Percentiles rank a stretch among this genome's conserved stretches.
phyloP scores from a whole-genome alignment of 64 coral and sea anemone species.

The Porites lutea region DNA sequence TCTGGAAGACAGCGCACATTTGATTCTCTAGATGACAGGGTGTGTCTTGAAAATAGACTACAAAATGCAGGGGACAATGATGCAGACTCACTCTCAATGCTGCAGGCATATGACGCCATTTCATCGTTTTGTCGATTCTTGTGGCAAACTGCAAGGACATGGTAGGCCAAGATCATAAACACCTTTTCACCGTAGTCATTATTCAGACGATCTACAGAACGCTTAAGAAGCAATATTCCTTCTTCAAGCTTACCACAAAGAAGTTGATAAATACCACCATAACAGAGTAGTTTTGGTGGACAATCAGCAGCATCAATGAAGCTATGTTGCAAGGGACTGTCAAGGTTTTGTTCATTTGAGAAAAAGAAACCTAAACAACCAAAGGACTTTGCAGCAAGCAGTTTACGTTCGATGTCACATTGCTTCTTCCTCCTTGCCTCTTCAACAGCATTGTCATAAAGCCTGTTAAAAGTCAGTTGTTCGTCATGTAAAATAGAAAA shows the following conservation, averaged over 20 bases:
- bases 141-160: conserved; percentile 14
- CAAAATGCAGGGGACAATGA: not conserved
- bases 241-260: not conserved
- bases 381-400: conserved; percentile 23
- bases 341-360: not conserved
- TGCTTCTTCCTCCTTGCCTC: not conserved
- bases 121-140: not conserved
- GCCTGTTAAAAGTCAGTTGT: not conserved
- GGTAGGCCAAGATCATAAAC: not conserved
- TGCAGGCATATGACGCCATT: not conserved
- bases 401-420: not conserved
- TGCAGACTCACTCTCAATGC: not conserved
- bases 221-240: not conserved
- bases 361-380: not conserved
- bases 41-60: not conserved
- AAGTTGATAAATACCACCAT: conserved; percentile 2
- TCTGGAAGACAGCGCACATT: not conserved
- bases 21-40: not conserved
- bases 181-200: not conserved
- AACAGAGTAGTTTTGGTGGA: not conserved
- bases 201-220: not conserved
- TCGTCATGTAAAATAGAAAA: not conserved
- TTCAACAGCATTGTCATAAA: not conserved
- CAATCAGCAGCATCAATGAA: too few species aligned
- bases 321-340: not conserved